Evolutionary conservation across 1,140 invertebrate species (phyloP).

Genomic region (Aphis gossypii): DNA sequence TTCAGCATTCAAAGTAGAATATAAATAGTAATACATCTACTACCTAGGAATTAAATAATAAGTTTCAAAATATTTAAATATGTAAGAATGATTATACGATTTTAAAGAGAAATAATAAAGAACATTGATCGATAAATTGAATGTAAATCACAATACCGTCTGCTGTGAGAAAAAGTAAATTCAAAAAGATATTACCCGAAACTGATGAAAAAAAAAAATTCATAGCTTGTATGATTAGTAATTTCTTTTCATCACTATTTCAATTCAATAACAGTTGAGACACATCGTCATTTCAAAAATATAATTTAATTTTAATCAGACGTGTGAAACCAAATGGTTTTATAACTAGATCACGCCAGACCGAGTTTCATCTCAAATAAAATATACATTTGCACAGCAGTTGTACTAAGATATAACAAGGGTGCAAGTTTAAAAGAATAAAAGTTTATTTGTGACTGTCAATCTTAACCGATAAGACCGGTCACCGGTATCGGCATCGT

Average conservation of each 20-base stretch:
- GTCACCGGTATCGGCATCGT: too few relatives aligned
- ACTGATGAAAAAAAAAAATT: not conserved
- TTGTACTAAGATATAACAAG: not conserved
- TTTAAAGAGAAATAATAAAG: too few relatives aligned
- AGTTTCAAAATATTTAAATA: too few relatives aligned
- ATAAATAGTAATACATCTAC: too few relatives aligned
- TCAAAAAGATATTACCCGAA: not conserved
- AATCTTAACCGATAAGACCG: too few relatives aligned
- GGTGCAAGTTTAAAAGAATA: not conserved
- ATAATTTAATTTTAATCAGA: not conserved
- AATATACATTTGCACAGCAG: not conserved
- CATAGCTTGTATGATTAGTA: too few relatives aligned
- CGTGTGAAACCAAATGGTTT: not conserved
- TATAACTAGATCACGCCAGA: not conserved
- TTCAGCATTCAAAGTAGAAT: too few relatives aligned
- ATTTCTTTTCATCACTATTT: not conserved
- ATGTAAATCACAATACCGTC: not conserved
- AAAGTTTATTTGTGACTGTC: too few relatives aligned
- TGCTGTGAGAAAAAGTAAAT: not conserved
- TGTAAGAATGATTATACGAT: too few relatives aligned
- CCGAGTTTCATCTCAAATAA: not conserved
- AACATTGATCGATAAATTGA: not conserved
- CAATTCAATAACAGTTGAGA: not conserved
- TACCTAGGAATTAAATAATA: too few relatives aligned
- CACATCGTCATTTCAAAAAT: not conserved